Conservation (phyloP, 2,888 invertebrate species). For the Noctua pronuba region DNA sequence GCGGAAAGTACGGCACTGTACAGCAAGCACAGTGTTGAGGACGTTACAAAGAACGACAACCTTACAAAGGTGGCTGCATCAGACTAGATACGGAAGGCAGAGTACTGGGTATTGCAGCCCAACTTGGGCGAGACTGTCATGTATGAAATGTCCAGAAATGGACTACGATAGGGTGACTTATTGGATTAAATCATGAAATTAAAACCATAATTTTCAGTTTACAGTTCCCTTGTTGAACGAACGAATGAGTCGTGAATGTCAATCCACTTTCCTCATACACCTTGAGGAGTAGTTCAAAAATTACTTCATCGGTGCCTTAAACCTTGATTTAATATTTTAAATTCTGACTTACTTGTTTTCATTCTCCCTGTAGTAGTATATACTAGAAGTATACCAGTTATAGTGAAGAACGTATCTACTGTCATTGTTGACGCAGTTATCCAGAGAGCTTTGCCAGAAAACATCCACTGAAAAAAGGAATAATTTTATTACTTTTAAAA, state of each 20-base stretch:
- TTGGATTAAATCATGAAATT: not conserved
- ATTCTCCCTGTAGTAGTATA: constrained; percentile 11
- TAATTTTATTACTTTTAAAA: not conserved
- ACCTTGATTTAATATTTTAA: not conserved
- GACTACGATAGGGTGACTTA: not conserved
- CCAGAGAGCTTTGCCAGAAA: not conserved
- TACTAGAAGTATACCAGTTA: constrained; percentile 74
- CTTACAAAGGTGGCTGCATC: not conserved
- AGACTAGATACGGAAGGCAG: not conserved
- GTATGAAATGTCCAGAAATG: not conserved
- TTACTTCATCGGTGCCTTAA: not conserved
- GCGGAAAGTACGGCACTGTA: too few relatives aligned
- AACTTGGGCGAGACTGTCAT: not conserved
- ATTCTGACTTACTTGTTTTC: constrained; percentile 5
- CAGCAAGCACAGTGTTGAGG: not conserved
- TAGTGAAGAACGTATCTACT: constrained; percentile 91
- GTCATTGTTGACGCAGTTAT: constrained; percentile 80
- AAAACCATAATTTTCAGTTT: not conserved
- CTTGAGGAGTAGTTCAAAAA: not conserved
- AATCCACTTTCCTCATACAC: not conserved
- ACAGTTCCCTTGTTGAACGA: not conserved
- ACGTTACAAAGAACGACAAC: not conserved
- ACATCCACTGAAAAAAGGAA: constrained; percentile 8
- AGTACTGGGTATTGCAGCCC: not conserved
- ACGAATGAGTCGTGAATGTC: not conserved